phyloP scores from a whole-genome alignment of 1,140 invertebrate species.

The Plectrocnemia conspersa region DNA sequence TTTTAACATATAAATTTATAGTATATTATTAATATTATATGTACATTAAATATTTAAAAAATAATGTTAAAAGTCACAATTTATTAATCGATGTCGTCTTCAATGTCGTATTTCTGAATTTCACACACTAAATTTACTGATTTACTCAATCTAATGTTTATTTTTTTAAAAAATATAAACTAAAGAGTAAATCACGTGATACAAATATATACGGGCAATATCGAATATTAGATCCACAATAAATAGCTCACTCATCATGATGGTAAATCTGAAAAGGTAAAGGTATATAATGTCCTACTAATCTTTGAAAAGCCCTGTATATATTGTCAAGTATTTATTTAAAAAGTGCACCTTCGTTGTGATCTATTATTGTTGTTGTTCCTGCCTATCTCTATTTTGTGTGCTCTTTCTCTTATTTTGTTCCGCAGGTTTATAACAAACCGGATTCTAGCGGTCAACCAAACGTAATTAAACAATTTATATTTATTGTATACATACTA shows the following conservation, averaged over 20 bases:
- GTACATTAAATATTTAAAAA: no score
- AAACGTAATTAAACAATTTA: slow-evolving; percentile 48
- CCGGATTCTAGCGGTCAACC: slow-evolving; percentile 52
- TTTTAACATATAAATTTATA: no score
- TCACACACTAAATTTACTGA: slow-evolving; percentile 21
- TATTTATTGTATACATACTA: slow-evolving; percentile 18
- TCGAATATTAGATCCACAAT: no score
- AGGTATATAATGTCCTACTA: no score
- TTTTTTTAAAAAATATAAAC: no score
- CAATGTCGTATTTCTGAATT: slow-evolving; percentile 18
- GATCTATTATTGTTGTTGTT: slow-evolving; percentile 33
- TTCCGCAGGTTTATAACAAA: slow-evolving; percentile 55
- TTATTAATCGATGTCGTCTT: slow-evolving; percentile 8
- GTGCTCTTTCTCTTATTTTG: slow-evolving; percentile 46
- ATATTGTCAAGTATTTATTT: slow-evolving; percentile 45
- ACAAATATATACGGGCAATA: no score
- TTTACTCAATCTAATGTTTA: no score
- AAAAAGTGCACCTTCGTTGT: slow-evolving; percentile 38
- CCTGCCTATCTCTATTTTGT: slow-evolving; percentile 38
- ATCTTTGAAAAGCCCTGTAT: no score
- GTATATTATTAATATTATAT: no score
- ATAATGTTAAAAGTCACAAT: slow-evolving; percentile 12
- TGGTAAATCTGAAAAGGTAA: no score
- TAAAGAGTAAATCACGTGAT: no score
- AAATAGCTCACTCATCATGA: no score